Evolutionary conservation across 1,140 invertebrate genomes (phyloP).

Genomic region (Musca domestica): DNA sequence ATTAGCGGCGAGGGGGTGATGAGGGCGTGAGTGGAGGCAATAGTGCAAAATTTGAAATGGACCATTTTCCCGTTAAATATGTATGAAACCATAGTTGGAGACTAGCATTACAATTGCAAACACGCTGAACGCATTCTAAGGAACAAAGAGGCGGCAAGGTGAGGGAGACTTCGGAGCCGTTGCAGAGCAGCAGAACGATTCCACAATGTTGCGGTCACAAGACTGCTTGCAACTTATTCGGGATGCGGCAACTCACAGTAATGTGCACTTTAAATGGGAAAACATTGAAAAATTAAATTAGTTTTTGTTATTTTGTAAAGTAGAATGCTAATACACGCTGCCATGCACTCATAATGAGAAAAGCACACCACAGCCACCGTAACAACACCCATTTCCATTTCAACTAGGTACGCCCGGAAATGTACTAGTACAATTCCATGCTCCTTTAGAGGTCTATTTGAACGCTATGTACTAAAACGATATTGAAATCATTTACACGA

Average conservation of each 20-base stretch:
- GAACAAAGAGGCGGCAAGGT: background rate
- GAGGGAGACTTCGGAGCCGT: background rate
- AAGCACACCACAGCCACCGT: no score
- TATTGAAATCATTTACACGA: no score
- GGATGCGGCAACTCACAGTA: background rate
- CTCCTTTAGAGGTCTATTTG: no score
- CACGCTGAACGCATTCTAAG: background rate
- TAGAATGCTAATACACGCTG: slow-evolving; percentile 2
- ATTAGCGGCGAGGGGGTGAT: no score
- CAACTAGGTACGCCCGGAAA: no score
- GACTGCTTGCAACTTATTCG: background rate
- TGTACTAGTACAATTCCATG: no score
- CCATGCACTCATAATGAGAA: no score
- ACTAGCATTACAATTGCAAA: slow-evolving; percentile 12
- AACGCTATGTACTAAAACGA: no score
- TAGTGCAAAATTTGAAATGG: no score
- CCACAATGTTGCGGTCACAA: background rate
- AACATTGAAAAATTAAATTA: slow-evolving; percentile 16
- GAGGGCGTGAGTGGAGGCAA: no score
- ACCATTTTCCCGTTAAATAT: slow-evolving; percentile 4
- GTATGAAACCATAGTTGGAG: slow-evolving; percentile 13
- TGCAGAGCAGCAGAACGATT: background rate
- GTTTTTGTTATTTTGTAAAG: slow-evolving; percentile 7
- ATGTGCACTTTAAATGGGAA: slow-evolving; percentile 2
- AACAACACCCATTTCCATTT: no score